Evolutionary conservation across 1,140 invertebrate genomes (phyloP), one percentile per base, ranked within the genome.

Genomic region (Hylaeus volcanicus): DNA sequence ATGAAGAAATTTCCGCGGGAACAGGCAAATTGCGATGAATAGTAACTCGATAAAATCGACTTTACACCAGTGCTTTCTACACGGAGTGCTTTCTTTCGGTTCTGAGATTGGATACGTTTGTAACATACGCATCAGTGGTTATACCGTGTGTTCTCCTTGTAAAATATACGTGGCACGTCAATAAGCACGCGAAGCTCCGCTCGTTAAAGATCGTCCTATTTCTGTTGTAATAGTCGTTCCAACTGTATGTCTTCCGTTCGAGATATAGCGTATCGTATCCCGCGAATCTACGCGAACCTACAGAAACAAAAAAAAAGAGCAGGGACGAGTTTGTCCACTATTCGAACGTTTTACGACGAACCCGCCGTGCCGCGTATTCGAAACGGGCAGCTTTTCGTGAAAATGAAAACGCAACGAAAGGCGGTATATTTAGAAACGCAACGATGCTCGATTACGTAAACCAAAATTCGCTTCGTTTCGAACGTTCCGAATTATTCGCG

Each of bases 161-260:
- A 51, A 14, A 61, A 41, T 39, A 70, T n/a, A 51, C 65, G 45
- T 26, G 26, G 26, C 26, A 26, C 65, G 55, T 70, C 65, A 70
- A 70, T 56, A 77, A 69, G 60, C 64, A 60, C 4, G n/a, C 26
- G 43, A 41, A 58, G 12, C 72, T 48, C 26, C 26, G 58, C 73
- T 65, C 73, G 73, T 74, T 74, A 74, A 64, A 55, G 48, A 74
- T 65, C 48, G 73, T 26, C 26, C 60, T 64, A 74, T 74, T 74
- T 64, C n/a, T 51, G 26, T 9, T 37, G 15, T 41, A 12, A 1
- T 48, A 14, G 43, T 65, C 48, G 9, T 37, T 48, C n/a, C 26
- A 8, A 8, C 15, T 12, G 12, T 37, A 9, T 8, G 43, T 37
- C 0, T 73, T 37, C n/a, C 48, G 26, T 26, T 26, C 26, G 14